phyloP scores from a whole-genome alignment of 2,113 vertebrate genomes.

The Phyllostomus discolor region DNA sequence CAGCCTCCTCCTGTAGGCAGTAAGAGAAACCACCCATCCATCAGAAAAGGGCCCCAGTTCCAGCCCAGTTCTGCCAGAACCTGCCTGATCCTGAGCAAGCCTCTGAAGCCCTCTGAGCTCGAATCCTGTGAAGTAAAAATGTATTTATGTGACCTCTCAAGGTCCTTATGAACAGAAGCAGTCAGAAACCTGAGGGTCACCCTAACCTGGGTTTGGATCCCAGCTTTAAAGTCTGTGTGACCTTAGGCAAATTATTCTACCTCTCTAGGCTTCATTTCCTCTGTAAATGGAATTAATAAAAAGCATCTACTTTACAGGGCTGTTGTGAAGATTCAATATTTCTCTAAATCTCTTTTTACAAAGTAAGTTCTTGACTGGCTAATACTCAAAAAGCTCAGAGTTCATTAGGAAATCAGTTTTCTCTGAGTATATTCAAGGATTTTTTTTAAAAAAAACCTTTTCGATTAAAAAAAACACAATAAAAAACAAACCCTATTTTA shows the following conservation, averaged over 20 bases:
- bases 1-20: not conserved
- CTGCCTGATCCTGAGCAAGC: not conserved
- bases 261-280: not conserved
- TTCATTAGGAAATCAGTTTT: not conserved
- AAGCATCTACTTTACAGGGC: not conserved
- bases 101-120: not conserved
- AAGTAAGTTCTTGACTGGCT: not conserved
- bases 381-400: not conserved
- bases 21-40: accelerated
- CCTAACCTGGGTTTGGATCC: not conserved
- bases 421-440: not conserved
- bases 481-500: not conserved
- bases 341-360: not conserved
- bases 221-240: not conserved
- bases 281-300: not conserved
- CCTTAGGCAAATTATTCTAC: not conserved
- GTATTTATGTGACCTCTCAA: not conserved
- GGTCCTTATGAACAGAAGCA: not conserved
- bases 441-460: not conserved
- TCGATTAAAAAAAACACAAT: not conserved
- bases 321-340: not conserved
- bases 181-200: not conserved
- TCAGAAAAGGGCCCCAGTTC: not conserved
- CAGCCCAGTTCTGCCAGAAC: not conserved
- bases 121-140: not conserved